A percentile compares a stretch with the other conserved stretches of the same genome.
These are phyloP conservation scores for Taeniopygia guttata DNA, from an alignment of 2,797 vertebrate genomes.

Conservation along the genomic window DNA sequence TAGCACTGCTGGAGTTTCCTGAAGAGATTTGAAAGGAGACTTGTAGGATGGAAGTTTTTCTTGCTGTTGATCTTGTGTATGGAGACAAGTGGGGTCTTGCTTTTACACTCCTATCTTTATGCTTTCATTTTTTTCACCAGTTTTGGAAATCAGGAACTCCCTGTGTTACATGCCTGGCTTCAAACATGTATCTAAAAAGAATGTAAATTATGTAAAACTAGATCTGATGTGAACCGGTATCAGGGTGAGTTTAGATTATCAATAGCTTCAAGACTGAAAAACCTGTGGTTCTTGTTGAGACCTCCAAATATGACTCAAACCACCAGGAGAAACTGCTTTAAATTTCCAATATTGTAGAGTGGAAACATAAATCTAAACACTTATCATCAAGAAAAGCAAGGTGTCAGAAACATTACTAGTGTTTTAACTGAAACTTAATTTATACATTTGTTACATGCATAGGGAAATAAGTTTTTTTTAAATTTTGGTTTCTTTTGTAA, in stretches of 20 bases:
- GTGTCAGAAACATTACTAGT: background rate
- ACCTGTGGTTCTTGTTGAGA: background rate
- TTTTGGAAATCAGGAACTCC: background rate
- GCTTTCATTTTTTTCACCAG: background rate
- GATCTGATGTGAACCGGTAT: background rate
- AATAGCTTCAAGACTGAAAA: background rate
- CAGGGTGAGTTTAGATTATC: background rate
- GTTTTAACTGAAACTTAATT: background rate
- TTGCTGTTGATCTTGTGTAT: background rate
- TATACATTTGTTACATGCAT: background rate
- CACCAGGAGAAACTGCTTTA: background rate
- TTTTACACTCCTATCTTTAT: background rate
- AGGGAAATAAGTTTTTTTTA: background rate
- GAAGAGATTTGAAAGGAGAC: background rate
- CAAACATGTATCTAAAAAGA: background rate
- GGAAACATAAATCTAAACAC: background rate
- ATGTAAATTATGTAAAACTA: background rate
- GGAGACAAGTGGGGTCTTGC: background rate
- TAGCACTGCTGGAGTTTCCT: background rate
- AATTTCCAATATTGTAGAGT: background rate
- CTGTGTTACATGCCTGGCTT: background rate
- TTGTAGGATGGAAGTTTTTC: background rate
- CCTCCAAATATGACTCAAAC: background rate
- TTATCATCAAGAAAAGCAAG: background rate
- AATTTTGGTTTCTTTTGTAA: background rate